A percentile compares a stretch with the other conserved stretches of the same genome.
These are phyloP conservation scores for Subanguina moxae DNA, from an alignment of 1,140 invertebrate species.

Conservation along the genomic window DNA sequence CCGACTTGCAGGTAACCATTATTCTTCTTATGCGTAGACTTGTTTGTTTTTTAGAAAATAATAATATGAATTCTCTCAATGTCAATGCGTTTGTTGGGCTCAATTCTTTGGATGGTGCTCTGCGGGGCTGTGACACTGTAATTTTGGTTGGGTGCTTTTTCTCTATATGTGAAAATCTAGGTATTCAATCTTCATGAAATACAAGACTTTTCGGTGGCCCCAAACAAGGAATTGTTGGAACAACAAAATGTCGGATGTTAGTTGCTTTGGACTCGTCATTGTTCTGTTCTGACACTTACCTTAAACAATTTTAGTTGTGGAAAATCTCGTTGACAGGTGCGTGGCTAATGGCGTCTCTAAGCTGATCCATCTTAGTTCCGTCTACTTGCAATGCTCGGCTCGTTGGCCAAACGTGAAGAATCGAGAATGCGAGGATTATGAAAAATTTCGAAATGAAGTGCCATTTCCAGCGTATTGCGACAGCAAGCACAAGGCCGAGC, in stretches of 20 bases:
- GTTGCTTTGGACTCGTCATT: constrained; percentile 15
- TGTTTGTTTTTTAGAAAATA: constrained; percentile 5
- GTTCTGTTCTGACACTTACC: constrained; percentile 15
- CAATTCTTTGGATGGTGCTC: neutral
- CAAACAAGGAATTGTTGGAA: constrained; percentile 22
- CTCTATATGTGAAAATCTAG: constrained; percentile 11
- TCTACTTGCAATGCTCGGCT: constrained; percentile 40
- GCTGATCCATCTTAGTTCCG: constrained; percentile 34
- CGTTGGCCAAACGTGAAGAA: constrained; percentile 41
- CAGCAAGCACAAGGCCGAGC: constrained; percentile 35
- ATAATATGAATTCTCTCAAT: constrained; percentile 18
- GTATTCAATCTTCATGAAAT: constrained; percentile 41
- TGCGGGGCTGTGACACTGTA: neutral
- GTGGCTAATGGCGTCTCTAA: neutral
- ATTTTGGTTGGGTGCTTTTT: constrained; percentile 7
- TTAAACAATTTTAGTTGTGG: constrained; percentile 36
- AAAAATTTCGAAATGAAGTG: constrained; percentile 11
- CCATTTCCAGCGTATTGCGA: constrained; percentile 42
- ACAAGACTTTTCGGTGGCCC: constrained; percentile 31
- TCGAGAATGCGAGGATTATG: constrained; percentile 25
- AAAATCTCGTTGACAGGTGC: constrained; percentile 18
- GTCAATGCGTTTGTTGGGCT: neutral
- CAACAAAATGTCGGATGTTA: constrained; percentile 45
- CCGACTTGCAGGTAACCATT: constrained; percentile 1
- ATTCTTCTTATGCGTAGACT: neutral